phyloP scores from a whole-genome alignment of 2,888 invertebrate genomes.

The Eumacrocentrus americanus region DNA sequence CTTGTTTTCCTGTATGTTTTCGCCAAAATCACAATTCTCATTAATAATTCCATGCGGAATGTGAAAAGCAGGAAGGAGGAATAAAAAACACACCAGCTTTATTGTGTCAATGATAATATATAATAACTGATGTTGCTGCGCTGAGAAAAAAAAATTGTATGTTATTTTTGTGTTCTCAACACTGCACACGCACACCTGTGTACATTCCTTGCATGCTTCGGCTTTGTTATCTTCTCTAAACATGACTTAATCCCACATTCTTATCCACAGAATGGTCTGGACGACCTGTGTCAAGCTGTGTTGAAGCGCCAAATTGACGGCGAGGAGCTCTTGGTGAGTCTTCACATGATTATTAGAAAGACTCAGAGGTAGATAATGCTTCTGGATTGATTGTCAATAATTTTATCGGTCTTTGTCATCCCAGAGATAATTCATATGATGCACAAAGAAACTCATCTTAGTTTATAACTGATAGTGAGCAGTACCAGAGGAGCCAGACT shows the following conservation, averaged over 20 bases:
- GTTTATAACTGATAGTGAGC: background rate
- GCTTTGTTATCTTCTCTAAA: background rate
- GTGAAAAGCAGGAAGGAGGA: background rate
- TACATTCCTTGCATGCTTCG: background rate
- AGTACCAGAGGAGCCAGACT: background rate
- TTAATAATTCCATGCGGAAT: background rate
- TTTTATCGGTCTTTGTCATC: background rate
- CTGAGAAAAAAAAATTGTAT: background rate
- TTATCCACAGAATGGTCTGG: conserved; percentile 53
- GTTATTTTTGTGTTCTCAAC: background rate
- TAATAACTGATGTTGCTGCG: too few relatives aligned
- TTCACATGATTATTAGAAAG: too few relatives aligned
- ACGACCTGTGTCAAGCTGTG: conserved; percentile 52
- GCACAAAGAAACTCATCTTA: background rate
- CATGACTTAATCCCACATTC: background rate
- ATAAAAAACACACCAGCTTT: background rate
- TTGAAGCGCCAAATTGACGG: conserved; percentile 56
- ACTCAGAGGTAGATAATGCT: too few relatives aligned
- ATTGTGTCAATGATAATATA: too few relatives aligned
- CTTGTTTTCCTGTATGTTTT: too few relatives aligned
- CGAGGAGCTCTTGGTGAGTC: conserved; percentile 56
- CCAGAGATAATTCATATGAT: background rate
- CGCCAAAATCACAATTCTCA: too few relatives aligned
- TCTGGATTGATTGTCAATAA: conserved; percentile 1
- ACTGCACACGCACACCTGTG: conserved; percentile 4